Percentiles rank a stretch among this genome's conserved stretches.
These are phyloP conservation scores for Syngnathoides biaculeatus DNA, from an alignment of 2,113 vertebrate genomes.

Conservation along the genomic window DNA sequence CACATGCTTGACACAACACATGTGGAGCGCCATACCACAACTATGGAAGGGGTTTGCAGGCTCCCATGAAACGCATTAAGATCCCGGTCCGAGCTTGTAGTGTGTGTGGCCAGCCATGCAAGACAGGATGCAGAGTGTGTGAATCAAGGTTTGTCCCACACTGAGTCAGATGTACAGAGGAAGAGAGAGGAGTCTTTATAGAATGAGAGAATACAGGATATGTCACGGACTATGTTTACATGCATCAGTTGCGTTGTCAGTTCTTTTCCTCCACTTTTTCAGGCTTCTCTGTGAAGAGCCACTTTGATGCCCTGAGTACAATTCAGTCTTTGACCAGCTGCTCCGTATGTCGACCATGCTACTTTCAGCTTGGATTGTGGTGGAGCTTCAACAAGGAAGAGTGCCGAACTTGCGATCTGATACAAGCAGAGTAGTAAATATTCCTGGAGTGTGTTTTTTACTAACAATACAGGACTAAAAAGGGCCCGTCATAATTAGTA, in stretches of 20 bases:
- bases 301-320: too few relatives aligned
- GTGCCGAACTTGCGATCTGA: too few relatives aligned
- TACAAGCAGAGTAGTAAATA: too few relatives aligned
- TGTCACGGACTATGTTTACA: conserved; percentile 25
- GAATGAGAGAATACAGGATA: conserved; percentile 32
- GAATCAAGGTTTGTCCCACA: conserved; percentile 58
- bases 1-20: conserved; percentile 57
- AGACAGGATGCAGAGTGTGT: conserved; percentile 65
- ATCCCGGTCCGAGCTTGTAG: conserved; percentile 25
- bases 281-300: too few relatives aligned
- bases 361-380: too few relatives aligned
- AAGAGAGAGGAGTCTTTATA: conserved; percentile 42
- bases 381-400: too few relatives aligned
- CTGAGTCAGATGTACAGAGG: conserved; percentile 46
- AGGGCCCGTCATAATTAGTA: too few relatives aligned
- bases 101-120: conserved; percentile 34
- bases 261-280: background rate
- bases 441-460: too few relatives aligned
- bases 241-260: background rate
- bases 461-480: too few relatives aligned
- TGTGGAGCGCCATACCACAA: conserved; percentile 70
- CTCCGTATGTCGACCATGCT: too few relatives aligned
- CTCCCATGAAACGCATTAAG: conserved; percentile 72
- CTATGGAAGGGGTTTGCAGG: conserved; percentile 70
- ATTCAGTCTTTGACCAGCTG: too few relatives aligned